These are phyloP conservation scores for Bedellia somnulentella DNA, from an alignment of 2,888 invertebrate species.

Conservation along the genomic window DNA sequence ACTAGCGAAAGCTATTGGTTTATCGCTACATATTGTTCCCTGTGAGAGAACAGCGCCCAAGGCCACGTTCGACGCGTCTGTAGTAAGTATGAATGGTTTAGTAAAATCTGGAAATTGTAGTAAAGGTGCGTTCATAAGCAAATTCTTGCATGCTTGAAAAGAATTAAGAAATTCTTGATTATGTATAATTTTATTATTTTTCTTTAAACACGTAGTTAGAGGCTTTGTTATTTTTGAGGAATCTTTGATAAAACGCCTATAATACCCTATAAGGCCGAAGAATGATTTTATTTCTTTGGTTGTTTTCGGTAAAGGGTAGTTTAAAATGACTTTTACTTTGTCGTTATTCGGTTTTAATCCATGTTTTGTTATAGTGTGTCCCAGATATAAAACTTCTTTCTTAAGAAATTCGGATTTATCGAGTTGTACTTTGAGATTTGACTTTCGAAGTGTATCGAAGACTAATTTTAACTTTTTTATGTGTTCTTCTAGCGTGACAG, in stretches of 20 bases:
- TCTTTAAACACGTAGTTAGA: slow-evolving; percentile 12
- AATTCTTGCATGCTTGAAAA: slow-evolving; percentile 11
- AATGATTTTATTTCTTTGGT: slow-evolving; percentile 14
- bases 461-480: slow-evolving; percentile 13
- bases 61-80: slow-evolving; percentile 5
- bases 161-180: slow-evolving; percentile 11
- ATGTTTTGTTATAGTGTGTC: slow-evolving; percentile 13
- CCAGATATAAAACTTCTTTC: slow-evolving; percentile 13
- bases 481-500: slow-evolving; percentile 14
- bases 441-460: slow-evolving; percentile 11
- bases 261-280: slow-evolving; percentile 15
- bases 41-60: slow-evolving; percentile 10
- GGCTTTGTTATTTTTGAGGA: slow-evolving; percentile 14
- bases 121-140: slow-evolving; percentile 16
- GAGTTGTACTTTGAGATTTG: slow-evolving; percentile 15
- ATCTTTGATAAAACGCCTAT: slow-evolving; percentile 15
- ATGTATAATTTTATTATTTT: slow-evolving; percentile 7
- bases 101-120: slow-evolving; percentile 21
- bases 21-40: slow-evolving; percentile 10
- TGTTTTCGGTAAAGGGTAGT: slow-evolving; percentile 15
- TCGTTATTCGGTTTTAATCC: slow-evolving; percentile 16
- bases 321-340: slow-evolving; percentile 13
- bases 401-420: slow-evolving; percentile 15
- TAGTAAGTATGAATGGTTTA: slow-evolving; percentile 13
- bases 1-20: slow-evolving; percentile 14